Conservation (phyloP, 2,888 invertebrate genomes). For the Andrena flavipes region DNA sequence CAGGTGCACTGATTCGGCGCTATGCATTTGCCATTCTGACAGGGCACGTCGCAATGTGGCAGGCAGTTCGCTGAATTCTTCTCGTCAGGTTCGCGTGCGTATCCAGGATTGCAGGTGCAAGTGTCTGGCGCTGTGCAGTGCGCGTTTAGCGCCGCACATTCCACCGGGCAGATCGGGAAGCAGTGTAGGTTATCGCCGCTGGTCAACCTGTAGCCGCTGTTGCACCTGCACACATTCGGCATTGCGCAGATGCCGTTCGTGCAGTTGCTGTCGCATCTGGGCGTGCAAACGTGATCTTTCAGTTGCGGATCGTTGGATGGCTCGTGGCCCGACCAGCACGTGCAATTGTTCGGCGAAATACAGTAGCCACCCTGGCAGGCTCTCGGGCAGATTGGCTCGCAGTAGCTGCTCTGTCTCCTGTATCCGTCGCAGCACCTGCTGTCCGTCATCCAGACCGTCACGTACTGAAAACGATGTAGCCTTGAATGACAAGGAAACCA, state of each 20-base stretch:
- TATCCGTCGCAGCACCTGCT: too few relatives aligned
- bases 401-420: too few relatives aligned
- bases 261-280: constrained; percentile 31
- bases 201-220: constrained; percentile 13
- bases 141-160: constrained; percentile 34
- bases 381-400: too few relatives aligned
- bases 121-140: constrained; percentile 24
- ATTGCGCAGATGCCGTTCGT: constrained; percentile 23
- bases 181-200: constrained; percentile 3
- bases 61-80: too few relatives aligned
- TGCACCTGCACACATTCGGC: constrained; percentile 37
- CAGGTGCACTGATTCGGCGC: too few relatives aligned
- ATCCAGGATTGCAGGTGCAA: constrained; percentile 36
- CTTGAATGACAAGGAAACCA: too few relatives aligned
- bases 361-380: constrained; percentile 16
- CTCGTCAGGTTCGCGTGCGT: constrained; percentile 17
- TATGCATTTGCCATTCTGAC: too few relatives aligned
- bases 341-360: constrained; percentile 87
- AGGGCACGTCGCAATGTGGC: too few relatives aligned
- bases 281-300: constrained; percentile 21
- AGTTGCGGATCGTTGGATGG: background rate
- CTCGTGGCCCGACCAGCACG: constrained; percentile 86
- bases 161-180: constrained; percentile 22
- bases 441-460: too few relatives aligned
- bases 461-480: too few relatives aligned